Conservation (phyloP, 2,797 vertebrate genomes). For the Heteromormyrus szaboi region DNA sequence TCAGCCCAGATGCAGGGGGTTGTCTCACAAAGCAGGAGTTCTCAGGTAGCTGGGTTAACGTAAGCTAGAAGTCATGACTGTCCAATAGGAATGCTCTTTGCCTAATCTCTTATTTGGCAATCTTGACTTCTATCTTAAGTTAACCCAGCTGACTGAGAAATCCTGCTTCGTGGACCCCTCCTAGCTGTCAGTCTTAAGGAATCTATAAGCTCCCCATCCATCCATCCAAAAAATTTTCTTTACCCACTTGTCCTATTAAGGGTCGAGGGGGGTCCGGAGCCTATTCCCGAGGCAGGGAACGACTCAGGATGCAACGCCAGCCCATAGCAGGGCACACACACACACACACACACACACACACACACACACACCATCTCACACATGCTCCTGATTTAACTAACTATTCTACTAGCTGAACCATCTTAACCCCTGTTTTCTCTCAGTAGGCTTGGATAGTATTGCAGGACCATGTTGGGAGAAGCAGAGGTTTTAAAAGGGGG, state of each 20-base stretch:
- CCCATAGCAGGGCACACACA: neutral
- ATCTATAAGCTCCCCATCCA: neutral
- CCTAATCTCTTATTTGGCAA: neutral
- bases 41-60: neutral
- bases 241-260: neutral
- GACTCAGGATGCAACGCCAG: neutral
- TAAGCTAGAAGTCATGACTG: neutral
- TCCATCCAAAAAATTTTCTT: neutral
- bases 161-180: neutral
- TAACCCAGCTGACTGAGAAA: neutral
- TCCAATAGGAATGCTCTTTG: neutral
- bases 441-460: neutral
- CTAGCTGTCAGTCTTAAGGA: neutral
- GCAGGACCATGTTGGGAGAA: neutral
- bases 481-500: neutral
- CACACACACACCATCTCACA: neutral
- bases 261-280: neutral
- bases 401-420: neutral
- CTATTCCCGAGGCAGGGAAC: neutral
- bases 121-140: neutral
- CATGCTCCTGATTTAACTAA: neutral
- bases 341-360: neutral
- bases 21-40: neutral
- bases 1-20: neutral
- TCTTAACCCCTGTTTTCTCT: neutral